Evolutionary conservation across 2,888 invertebrate species (phyloP).

Genomic region (Apeira syringaria): DNA sequence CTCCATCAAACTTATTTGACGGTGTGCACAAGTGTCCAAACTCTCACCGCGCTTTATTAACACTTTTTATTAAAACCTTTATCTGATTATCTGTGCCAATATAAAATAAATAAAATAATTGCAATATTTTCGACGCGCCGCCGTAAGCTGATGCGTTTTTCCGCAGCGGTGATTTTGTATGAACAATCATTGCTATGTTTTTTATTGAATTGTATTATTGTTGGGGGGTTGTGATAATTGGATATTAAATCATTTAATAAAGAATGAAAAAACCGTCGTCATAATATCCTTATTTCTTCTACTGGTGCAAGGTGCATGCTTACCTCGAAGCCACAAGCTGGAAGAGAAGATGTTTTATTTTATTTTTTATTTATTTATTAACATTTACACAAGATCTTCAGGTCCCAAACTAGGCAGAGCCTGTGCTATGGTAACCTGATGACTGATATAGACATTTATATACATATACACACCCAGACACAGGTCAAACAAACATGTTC

Average conservation of each 20-base stretch:
- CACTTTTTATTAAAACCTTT: slow-evolving; percentile 68
- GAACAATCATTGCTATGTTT: slow-evolving; percentile 40
- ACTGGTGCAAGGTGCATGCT: too few species aligned
- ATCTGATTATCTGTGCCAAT: slow-evolving; percentile 75
- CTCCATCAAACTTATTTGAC: slow-evolving; percentile 19
- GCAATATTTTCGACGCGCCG: slow-evolving; percentile 40
- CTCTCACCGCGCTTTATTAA: slow-evolving; percentile 62
- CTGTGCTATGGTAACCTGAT: too few species aligned
- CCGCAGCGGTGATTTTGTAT: slow-evolving; percentile 54
- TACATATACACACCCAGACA: too few species aligned
- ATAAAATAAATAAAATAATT: slow-evolving; percentile 59
- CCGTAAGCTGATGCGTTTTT: slow-evolving; percentile 73
- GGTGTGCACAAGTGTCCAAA: slow-evolving; percentile 55
- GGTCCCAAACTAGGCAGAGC: too few species aligned
- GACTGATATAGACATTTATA: too few species aligned
- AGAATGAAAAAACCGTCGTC: too few species aligned
- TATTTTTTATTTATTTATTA: too few species aligned
- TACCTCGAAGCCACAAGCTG: too few species aligned
- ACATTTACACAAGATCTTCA: too few species aligned
- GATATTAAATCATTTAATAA: slow-evolving; percentile 7
- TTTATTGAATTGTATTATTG: slow-evolving; percentile 23
- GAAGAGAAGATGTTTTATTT: too few species aligned
- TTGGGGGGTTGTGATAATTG: slow-evolving; percentile 13
- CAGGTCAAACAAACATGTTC: too few species aligned
- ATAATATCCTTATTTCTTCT: too few species aligned